Base-by-base conservation (phyloP, 2,888 invertebrate species). In the Aradus depressus region DNA sequence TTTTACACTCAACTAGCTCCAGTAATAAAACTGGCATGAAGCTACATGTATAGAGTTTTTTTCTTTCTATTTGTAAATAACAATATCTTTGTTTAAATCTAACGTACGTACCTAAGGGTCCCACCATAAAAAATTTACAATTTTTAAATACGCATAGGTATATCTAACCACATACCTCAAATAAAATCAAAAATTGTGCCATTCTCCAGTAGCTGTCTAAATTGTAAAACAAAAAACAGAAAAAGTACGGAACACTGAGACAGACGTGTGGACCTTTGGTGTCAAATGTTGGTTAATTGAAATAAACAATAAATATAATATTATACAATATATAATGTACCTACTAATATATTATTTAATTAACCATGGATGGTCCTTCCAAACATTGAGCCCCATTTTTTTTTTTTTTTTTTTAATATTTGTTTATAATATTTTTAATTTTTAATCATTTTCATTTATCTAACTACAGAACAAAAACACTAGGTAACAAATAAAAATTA, bases 401-500 rank as follows among this genome's bases (percentile, higher is more conserved):
- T 50, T 41, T 41, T 44, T 44, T 25, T 37, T 43, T 28, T 44
- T 31, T 31, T 31, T 10, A 12, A 12, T 31, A 31, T 10, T 39
- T 52, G 12, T 23, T 39, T 28, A 22, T 23, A 26, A 25, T 28
- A 41, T 38, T 26, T 28, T 47, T 52, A 41, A 51, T 38, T 44
- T 39, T 45, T 22, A 52, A 31, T 37, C 44, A 34, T 48, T 50
- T n/a, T 48, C 34, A 37, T 34, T 48, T 43, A 47, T 44, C 50
- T 52, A 52, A 10, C 48, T 53, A 56, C 47, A n/a, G n/a, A n/a
- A n/a, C n/a, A n/a, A n/a, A n/a, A n/a, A 50, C 53, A 55, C 37
- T 21, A 54, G 56, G 56, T 56, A 56, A 56, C 54, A 57, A 53
- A 52, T 53, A 52, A 55, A 54, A 54, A 50, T 47, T n/a, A n/a